phyloP scores from a whole-genome alignment of 2,797 vertebrate species.

The Toxotes lorentzi region DNA sequence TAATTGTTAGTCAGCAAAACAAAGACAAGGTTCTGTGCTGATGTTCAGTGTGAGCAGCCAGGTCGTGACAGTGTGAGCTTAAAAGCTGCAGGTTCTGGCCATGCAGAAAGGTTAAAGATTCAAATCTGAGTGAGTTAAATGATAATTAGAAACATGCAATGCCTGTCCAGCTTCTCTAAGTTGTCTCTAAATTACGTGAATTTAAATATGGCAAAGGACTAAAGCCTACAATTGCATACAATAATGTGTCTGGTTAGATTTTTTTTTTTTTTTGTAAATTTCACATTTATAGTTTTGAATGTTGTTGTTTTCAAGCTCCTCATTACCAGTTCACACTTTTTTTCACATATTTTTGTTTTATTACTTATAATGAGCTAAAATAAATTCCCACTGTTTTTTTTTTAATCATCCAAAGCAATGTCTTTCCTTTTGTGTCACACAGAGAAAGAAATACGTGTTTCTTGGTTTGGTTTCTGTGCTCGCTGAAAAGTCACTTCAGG shows the following conservation, averaged over 20 bases:
- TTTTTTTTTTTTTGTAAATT: neutral
- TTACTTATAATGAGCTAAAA: too few species aligned
- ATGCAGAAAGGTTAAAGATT: neutral
- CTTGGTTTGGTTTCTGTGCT: neutral
- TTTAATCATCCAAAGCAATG: neutral
- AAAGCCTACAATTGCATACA: neutral
- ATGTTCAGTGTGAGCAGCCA: neutral
- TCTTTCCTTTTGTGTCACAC: too few species aligned
- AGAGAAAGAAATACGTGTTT: neutral
- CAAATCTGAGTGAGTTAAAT: neutral
- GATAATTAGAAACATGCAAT: neutral
- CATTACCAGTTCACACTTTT: neutral
- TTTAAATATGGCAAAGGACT: neutral
- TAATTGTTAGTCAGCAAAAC: neutral
- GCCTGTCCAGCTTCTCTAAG: neutral
- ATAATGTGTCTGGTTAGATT: neutral
- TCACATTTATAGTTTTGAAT: neutral
- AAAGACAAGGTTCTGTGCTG: neutral
- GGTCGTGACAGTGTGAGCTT: neutral
- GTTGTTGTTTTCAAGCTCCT: neutral
- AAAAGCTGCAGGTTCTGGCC: neutral
- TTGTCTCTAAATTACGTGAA: neutral
- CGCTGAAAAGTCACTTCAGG: slow-evolving; percentile 11
- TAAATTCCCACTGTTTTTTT: too few species aligned
- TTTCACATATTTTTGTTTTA: neutral